Evolutionary conservation across 2,888 invertebrate genomes (phyloP).

Genomic region (Drosophila neonasuta): DNA sequence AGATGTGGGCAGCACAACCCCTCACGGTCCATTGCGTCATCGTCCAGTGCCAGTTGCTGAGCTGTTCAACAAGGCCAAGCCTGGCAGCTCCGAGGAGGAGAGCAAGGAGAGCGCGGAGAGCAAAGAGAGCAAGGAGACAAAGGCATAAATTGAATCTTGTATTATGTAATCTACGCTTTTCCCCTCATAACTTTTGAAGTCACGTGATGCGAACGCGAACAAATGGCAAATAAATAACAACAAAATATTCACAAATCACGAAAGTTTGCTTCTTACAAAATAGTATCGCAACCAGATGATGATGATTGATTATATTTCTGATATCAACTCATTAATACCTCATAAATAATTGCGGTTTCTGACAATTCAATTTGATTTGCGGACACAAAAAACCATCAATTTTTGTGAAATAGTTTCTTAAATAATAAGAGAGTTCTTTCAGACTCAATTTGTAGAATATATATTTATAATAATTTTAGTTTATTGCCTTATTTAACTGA

Average conservation of each 20-base stretch:
- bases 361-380: neutral
- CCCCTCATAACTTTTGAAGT: slow-evolving; percentile 13
- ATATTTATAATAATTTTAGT: too few species aligned
- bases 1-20: slow-evolving; percentile 12
- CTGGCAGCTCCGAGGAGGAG: slow-evolving; percentile 49
- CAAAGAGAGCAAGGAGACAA: slow-evolving; percentile 33
- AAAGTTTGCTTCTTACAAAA: neutral
- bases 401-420: neutral
- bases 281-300: neutral
- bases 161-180: slow-evolving; percentile 13
- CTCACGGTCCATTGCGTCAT: slow-evolving; percentile 52
- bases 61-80: slow-evolving; percentile 64
- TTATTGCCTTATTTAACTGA: too few species aligned
- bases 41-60: slow-evolving; percentile 77
- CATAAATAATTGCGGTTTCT: slow-evolving; percentile 1
- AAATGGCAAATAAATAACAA: slow-evolving; percentile 9
- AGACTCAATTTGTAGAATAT: too few species aligned
- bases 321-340: neutral
- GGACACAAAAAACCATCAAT: neutral
- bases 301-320: neutral
- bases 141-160: slow-evolving; percentile 10
- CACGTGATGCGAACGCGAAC: slow-evolving; percentile 21
- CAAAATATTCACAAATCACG: slow-evolving; percentile 13
- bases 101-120: slow-evolving; percentile 45
- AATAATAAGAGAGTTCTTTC: too few species aligned